Base-by-base conservation (phyloP, 1,140 invertebrate genomes). In the Papilio polyxenes region DNA sequence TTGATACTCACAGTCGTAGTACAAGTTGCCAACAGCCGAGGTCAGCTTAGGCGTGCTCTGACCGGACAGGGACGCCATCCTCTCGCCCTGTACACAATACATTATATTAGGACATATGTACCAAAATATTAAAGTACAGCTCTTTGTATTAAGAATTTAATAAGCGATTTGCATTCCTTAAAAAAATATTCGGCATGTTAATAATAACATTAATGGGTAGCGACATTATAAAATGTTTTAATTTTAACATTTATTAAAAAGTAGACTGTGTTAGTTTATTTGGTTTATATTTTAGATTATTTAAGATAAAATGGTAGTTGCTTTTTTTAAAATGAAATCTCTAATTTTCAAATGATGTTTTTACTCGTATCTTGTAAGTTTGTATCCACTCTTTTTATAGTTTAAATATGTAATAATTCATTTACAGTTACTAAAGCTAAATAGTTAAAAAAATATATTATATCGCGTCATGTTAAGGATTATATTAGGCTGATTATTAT, bases 11-110 rank as follows among this genome's bases (percentile, higher is more conserved):
- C 92, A 92, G 65, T 94, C 92, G 79, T 94, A 94, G 83, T 94
- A 94, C 1, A 94, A 87, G 85, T 93, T 94, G 23, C 91, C 92
- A 11, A 94, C 93, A 8, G 90, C 86, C 0, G 92, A 92, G 0
- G 93, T 94, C 79, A 94, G 86, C 74, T 91, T 92, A 0, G 93
- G 92, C 0, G 93, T 94, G 72, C 92, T 86, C 75, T 92, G 91
- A 17, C 93, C 92, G 2, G 93, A 93, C 1, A 94, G 86, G 11
- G 93, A 91, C 31, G 93, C 91, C 93, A 94, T 94, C 80, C 92
- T 94, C 20, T 94, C 93, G 56, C 92, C 89, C 92, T 94, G 87
- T 10, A 82, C 40, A 87, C 85, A 65, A 87, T 31, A 84, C 9
- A 75, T 56, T 37, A 10, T 4, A 37, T 72, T 17, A 40, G 13